phyloP scores from a whole-genome alignment of 2,113 vertebrate genomes.

The Danio rerio region GRCz12tu NC_133189.1:7008001-7008500 shows the following conservation, averaged over 20 bases:
- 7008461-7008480: too few species aligned
- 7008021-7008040: background rate
- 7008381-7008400: background rate
- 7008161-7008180: conserved; percentile 85
- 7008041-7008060: background rate
- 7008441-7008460: too few species aligned
- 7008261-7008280: conserved; percentile 81
- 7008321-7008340: conserved; percentile 99
- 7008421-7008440: too few species aligned
- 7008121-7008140: conserved; percentile 79
- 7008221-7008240: conserved; percentile 98
- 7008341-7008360: conserved; percentile 74
- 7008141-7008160: conserved; percentile 95
- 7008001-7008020: background rate
- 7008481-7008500: too few species aligned
- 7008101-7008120: background rate
- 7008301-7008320: conserved; percentile 98
- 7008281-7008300: conserved; percentile 97
- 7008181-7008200: conserved; percentile 88
- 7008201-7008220: conserved; percentile 88
- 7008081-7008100: background rate
- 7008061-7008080: background rate
- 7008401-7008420: too few species aligned
- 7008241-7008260: conserved; percentile 77
- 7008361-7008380: background rate